phyloP scores from a whole-genome alignment of 2,888 invertebrate genomes.

The Lordiphosa andalusiaca region DNA sequence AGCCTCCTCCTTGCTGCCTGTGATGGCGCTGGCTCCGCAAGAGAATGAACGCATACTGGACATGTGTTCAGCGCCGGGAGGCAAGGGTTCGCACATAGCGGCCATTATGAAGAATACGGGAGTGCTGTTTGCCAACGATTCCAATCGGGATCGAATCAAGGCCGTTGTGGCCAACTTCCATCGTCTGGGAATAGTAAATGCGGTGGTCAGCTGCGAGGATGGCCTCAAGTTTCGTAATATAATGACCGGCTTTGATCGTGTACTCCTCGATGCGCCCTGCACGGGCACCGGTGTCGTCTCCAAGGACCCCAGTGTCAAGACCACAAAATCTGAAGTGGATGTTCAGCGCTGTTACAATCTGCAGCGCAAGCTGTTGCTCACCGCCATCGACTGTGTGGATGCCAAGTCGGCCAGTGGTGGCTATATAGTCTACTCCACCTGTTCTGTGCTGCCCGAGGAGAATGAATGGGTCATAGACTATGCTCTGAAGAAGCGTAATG shows the following conservation, averaged over 20 bases:
- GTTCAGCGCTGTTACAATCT: conserved; percentile 94
- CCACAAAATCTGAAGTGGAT: conserved; percentile 92
- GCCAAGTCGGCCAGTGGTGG: conserved; percentile 96
- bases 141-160: conserved; percentile 92
- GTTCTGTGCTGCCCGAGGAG: conserved; percentile 98
- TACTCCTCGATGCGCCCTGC: conserved; percentile 98
- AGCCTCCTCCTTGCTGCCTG: conserved; percentile 97
- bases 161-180: conserved; percentile 98
- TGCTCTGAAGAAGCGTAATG: conserved; percentile 94
- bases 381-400: conserved; percentile 98
- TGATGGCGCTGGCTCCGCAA: conserved; percentile 98
- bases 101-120: conserved; percentile 99
- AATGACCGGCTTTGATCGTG: conserved; percentile 96
- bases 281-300: conserved; percentile 98
- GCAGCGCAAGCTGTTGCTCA: conserved; percentile 93
- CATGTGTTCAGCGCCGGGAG: conserved; percentile 99
- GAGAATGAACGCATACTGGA: conserved; percentile 96
- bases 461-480: conserved; percentile 99
- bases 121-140: conserved; percentile 96
- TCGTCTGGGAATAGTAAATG: conserved; percentile 96
- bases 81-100: conserved; percentile 98
- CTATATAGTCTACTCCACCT: conserved; percentile 98
- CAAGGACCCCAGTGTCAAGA: conserved; percentile 98
- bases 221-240: conserved; percentile 91
- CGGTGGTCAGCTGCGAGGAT: conserved; percentile 93